phyloP scores from a whole-genome alignment of 2,113 vertebrate genomes.

The Erythrolamprus reginae region DNA sequence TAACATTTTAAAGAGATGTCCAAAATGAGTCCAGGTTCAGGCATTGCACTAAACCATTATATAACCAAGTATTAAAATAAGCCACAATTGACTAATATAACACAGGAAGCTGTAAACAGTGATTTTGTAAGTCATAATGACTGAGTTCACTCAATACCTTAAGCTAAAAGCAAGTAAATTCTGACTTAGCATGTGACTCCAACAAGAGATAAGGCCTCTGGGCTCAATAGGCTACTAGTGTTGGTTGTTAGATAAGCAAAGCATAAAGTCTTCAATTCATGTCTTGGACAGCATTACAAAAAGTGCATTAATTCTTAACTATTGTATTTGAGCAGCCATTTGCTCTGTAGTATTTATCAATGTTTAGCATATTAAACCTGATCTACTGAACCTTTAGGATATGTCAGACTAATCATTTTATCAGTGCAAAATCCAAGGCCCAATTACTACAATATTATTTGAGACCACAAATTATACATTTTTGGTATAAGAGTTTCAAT shows the following conservation, averaged over 20 bases:
- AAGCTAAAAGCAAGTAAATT: background rate
- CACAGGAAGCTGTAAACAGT: background rate
- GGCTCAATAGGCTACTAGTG: background rate
- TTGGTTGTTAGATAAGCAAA: background rate
- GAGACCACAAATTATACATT: background rate
- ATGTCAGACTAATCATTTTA: background rate
- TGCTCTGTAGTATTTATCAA: background rate
- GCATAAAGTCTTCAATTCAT: background rate
- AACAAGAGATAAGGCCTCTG: background rate
- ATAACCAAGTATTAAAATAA: background rate
- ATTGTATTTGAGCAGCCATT: background rate
- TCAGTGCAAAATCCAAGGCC: background rate
- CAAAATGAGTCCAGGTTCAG: background rate
- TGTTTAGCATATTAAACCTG: background rate
- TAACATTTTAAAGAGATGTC: background rate
- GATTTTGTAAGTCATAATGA: background rate
- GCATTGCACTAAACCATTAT: background rate
- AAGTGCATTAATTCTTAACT: background rate
- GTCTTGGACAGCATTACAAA: background rate
- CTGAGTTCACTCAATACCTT: background rate
- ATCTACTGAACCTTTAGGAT: background rate
- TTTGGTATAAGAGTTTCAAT: background rate
- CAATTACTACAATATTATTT: background rate
- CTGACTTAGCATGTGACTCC: background rate
- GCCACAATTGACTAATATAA: background rate